phyloP scores from a whole-genome alignment of 2,797 vertebrate species.

The Sarcoramphus papa region DNA sequence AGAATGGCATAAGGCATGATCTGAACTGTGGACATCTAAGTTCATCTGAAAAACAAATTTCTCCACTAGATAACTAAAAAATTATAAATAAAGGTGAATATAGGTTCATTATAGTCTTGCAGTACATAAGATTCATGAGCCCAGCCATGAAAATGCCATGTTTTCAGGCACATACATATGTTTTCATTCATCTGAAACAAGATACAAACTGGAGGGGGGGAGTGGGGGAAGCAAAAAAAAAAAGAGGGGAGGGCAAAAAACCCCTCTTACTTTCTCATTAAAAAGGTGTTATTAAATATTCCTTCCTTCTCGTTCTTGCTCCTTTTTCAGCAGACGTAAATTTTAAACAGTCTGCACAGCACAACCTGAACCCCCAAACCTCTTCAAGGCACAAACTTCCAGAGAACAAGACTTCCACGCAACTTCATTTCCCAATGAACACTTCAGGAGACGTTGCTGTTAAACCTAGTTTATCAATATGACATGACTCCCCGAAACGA shows the following conservation, averaged over 20 bases:
- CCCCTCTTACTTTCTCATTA: not conserved
- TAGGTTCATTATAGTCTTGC: not conserved
- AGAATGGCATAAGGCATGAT: not conserved
- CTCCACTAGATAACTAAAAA: not conserved
- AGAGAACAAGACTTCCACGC: not conserved
- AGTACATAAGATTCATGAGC: accelerated
- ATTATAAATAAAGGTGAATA: not conserved
- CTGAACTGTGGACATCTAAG: not conserved
- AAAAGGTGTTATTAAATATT: not conserved
- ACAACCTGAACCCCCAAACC: not conserved
- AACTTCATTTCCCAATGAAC: accelerated
- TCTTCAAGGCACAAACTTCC: not conserved
- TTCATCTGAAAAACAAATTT: not conserved
- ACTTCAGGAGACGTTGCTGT: not conserved
- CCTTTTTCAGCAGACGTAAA: not conserved
- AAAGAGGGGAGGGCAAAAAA: not conserved
- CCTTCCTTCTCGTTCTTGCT: not conserved
- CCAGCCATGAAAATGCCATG: not conserved
- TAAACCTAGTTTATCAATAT: not conserved
- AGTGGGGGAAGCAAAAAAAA: not conserved
- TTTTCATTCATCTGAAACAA: not conserved
- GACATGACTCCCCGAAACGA: not conserved
- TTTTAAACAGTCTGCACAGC: not conserved
- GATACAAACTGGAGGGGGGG: not conserved
- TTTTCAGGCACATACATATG: not conserved